These are phyloP conservation scores for Ochropacha duplaris DNA, from an alignment of 2,888 invertebrate genomes.

Conservation along the genomic window DNA sequence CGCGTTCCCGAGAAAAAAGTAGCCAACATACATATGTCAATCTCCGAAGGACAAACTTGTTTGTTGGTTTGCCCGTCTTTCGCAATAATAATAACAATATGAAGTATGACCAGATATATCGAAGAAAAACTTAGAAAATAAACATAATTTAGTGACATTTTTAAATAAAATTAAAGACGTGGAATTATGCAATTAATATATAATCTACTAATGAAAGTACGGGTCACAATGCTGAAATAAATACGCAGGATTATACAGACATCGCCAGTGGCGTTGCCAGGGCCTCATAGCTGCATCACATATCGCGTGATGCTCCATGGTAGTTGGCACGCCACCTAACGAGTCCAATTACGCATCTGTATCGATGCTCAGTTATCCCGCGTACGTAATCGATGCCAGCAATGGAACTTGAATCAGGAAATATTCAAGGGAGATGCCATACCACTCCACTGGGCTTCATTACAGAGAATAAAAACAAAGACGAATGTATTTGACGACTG, in stretches of 20 bases:
- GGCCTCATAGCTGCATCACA: not conserved
- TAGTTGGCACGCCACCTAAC: slow-evolving; percentile 14
- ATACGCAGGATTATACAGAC: not conserved
- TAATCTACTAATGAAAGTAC: not conserved
- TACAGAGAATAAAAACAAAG: not conserved
- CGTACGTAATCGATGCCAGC: slow-evolving; percentile 24
- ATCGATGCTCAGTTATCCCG: slow-evolving; percentile 8
- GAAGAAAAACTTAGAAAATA: no score
- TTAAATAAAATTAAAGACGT: no score
- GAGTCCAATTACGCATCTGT: slow-evolving; percentile 17
- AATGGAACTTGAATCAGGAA: slow-evolving; percentile 27
- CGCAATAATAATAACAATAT: no score
- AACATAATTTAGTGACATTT: no score
- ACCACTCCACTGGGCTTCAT: not conserved
- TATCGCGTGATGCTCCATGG: not conserved
- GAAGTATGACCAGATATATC: no score
- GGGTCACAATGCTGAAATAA: not conserved
- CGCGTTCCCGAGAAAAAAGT: no score
- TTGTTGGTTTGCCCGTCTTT: no score
- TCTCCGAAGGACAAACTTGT: no score
- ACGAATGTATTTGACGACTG: not conserved
- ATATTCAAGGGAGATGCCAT: slow-evolving; percentile 8
- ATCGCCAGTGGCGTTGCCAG: not conserved
- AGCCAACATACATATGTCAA: no score
- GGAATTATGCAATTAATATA: not conserved